These are phyloP conservation scores for Bos indicus DNA, from an alignment of 2,113 vertebrate species.

Conservation along the genomic window DNA sequence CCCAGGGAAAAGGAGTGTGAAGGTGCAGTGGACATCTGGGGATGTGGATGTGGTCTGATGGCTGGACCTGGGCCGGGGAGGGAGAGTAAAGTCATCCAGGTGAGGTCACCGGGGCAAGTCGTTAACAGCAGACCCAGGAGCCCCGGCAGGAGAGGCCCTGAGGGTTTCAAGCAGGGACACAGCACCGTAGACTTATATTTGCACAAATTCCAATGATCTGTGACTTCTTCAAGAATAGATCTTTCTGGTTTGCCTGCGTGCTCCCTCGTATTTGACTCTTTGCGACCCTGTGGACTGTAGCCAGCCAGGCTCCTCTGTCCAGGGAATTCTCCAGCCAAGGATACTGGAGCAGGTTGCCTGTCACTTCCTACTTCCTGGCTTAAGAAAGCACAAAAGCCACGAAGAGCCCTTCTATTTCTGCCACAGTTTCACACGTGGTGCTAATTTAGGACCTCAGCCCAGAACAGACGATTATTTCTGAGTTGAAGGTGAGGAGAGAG, in stretches of 20 bases:
- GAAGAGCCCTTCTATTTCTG: no score
- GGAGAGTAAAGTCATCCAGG: not conserved
- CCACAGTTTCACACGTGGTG: rapidly evolving
- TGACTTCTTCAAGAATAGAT: not conserved
- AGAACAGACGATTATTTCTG: rapidly evolving
- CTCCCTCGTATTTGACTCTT: not conserved
- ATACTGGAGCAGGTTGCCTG: not conserved
- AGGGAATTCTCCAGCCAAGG: not conserved
- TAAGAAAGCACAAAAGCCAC: not conserved
- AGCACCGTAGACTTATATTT: rapidly evolving
- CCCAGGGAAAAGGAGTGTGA: rapidly evolving
- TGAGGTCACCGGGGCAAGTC: not conserved
- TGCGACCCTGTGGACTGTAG: not conserved
- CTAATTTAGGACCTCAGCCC: not conserved
- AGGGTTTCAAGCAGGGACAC: rapidly evolving
- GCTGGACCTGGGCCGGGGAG: rapidly evolving
- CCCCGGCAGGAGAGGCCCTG: not conserved
- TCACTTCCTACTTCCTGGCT: not conserved
- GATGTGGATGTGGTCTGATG: rapidly evolving
- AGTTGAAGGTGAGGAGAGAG: no score
- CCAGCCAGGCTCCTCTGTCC: not conserved
- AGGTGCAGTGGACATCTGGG: rapidly evolving
- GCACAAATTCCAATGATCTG: rapidly evolving
- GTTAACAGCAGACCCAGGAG: rapidly evolving
- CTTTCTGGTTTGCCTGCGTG: not conserved